Evolutionary conservation across 1,140 invertebrate species (phyloP).

Genomic region (Bombus picipes): DNA sequence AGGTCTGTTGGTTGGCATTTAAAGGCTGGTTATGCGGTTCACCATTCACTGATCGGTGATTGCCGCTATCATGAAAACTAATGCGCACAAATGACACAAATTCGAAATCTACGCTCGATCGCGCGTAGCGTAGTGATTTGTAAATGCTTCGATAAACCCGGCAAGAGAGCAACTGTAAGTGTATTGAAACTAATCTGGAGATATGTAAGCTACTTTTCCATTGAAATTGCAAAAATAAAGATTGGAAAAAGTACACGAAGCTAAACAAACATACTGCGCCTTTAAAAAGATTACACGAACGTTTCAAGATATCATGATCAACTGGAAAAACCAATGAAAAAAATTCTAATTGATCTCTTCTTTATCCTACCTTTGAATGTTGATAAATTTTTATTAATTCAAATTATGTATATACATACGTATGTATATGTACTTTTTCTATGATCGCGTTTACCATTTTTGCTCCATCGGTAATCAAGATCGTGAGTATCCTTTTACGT

Average conservation of each 20-base stretch:
- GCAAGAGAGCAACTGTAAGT: neutral
- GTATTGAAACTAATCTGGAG: neutral
- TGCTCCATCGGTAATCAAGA: constrained; percentile 38
- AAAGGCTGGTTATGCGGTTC: constrained; percentile 46
- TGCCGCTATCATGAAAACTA: constrained; percentile 19
- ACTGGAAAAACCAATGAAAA: neutral
- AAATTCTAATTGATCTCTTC: neutral
- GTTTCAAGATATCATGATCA: neutral
- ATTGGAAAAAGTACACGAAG: neutral
- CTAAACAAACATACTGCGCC: neutral
- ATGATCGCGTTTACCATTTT: neutral
- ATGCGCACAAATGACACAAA: constrained; percentile 44
- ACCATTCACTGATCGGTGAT: constrained; percentile 56
- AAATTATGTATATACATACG: neutral
- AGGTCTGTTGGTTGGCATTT: constrained; percentile 54
- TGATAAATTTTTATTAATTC: neutral
- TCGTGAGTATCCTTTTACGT: constrained; percentile 34
- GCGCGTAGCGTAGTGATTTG: constrained; percentile 39
- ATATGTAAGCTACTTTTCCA: neutral
- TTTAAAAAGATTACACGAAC: neutral
- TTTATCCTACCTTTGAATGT: no score
- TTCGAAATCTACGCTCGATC: constrained; percentile 18
- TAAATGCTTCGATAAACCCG: constrained; percentile 31
- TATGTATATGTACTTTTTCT: neutral
- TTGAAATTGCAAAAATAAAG: neutral